Evolutionary conservation across 2,888 invertebrate species (phyloP), one percentile per base, ranked within the genome.

Genomic region (Agriopis leucophaearia): DNA sequence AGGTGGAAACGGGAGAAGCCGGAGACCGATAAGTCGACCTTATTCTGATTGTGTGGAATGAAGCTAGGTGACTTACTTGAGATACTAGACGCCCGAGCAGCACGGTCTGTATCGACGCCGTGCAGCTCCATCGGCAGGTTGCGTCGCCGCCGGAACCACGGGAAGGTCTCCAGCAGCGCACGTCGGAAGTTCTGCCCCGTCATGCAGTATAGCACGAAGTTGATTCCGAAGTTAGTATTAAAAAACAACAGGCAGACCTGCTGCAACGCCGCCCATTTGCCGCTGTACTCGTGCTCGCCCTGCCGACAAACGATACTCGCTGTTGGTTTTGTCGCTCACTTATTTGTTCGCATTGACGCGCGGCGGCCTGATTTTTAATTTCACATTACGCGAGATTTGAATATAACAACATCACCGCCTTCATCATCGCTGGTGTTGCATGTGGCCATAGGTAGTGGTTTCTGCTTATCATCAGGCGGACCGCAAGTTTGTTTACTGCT

Each of bases 201-300:
- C 56, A 96, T 94, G 88, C 97, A 97, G 89, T 98, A 98, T 51
- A 98, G 94, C 2, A 96, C 94, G 83, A 97, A 97, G 89, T 97
- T 97, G 64, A 97, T 96, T 48, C 97, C 97, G 81, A 97, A 98
- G 89, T 97, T 97, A 7, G 96, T 96, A 81, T 97, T 95, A 89
- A 97, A 98, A 54, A 97, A 93, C 74, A 96, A 90, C 72, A 96
- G 94, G 64, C 95, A 95, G 71, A 96, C 89, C 76, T 96, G 96
- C 81, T 97, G 97, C 42, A 95, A 79, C 0, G 95, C 91, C 35
- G 95, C 87, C 82, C 95, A 94, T 0, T 90, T 88, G 48, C 94
- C 94, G 36, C 87, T 84, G 80, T 85, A 75, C 38, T 86, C 84
- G 10, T 74, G 70, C 0, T 78, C 66, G 16, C 73, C 81, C 90